Evolutionary conservation across 2,113 vertebrate species (phyloP).

Genomic region (Isichthys henryi): DNA sequence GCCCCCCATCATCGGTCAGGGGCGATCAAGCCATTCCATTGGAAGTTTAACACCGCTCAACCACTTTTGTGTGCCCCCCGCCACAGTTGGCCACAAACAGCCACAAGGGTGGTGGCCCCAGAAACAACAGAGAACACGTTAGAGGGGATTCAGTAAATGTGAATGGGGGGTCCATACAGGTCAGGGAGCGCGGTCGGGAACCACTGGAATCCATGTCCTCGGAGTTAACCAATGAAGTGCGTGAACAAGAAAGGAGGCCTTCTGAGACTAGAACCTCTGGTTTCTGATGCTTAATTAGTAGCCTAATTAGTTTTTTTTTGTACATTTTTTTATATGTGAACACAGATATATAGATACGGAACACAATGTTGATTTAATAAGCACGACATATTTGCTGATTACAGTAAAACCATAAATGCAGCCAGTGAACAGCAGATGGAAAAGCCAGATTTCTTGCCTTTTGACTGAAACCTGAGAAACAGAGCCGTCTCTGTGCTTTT

Average conservation of each 20-base stretch:
- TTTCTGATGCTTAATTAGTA: neutral
- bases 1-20: slow-evolving; percentile 41
- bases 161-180: too few species aligned
- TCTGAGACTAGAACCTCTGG: neutral
- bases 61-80: neutral
- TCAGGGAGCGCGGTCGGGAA: too few species aligned
- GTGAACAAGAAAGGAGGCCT: neutral
- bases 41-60: slow-evolving; percentile 25
- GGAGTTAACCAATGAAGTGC: too few species aligned
- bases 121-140: too few species aligned
- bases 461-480: too few species aligned
- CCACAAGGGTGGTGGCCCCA: too few species aligned
- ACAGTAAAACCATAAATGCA: neutral
- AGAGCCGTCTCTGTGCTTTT: neutral
- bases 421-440: neutral
- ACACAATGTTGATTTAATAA: neutral
- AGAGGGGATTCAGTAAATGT: too few species aligned
- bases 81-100: too few species aligned
- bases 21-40: slow-evolving; percentile 50
- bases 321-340: neutral
- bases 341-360: neutral
- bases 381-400: neutral
- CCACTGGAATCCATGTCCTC: too few species aligned
- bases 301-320: neutral
- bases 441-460: neutral